Conservation (phyloP, 2,797 vertebrate genomes). For the Oreochromis grahami region DNA sequence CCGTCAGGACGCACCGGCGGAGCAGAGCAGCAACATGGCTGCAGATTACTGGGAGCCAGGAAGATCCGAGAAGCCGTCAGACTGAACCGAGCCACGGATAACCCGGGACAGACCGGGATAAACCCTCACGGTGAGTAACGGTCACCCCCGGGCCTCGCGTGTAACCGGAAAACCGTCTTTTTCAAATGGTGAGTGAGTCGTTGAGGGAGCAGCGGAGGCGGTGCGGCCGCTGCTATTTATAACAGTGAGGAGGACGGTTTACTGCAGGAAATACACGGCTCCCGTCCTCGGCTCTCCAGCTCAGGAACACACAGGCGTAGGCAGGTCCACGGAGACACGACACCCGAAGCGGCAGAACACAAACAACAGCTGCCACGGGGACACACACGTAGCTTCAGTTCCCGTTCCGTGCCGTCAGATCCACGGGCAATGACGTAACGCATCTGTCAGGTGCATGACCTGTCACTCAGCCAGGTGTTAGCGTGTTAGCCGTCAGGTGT, state of each 20-base stretch:
- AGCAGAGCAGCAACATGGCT: conserved; percentile 69
- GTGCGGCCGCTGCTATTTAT: conserved; percentile 35
- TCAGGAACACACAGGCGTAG: not conserved
- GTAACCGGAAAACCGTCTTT: not conserved
- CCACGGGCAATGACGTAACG: not conserved
- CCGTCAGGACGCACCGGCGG: conserved; percentile 28
- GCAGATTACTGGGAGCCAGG: conserved; percentile 77
- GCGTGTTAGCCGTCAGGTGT: not conserved
- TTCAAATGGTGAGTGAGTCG: not conserved
- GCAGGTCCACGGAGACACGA: not conserved
- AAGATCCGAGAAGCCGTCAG: conserved; percentile 4
- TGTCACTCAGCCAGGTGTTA: not conserved
- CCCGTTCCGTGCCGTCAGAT: not conserved
- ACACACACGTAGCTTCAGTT: not conserved
- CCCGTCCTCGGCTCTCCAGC: not conserved
- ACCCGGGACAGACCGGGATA: conserved; percentile 52
- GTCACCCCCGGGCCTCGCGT: not conserved
- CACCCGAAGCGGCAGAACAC: not conserved
- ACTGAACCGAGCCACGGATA: conserved; percentile 55
- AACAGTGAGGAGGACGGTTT: not conserved
- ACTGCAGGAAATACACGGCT: conserved; percentile 42
- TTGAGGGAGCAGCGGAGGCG: not conserved
- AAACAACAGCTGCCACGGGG: not conserved
- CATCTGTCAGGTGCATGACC: not conserved
- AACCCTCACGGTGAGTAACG: conserved; percentile 55